Evolutionary conservation across 2,797 vertebrate genomes (phyloP).

Genomic region (Mormyrus proboscirostris): DNA sequence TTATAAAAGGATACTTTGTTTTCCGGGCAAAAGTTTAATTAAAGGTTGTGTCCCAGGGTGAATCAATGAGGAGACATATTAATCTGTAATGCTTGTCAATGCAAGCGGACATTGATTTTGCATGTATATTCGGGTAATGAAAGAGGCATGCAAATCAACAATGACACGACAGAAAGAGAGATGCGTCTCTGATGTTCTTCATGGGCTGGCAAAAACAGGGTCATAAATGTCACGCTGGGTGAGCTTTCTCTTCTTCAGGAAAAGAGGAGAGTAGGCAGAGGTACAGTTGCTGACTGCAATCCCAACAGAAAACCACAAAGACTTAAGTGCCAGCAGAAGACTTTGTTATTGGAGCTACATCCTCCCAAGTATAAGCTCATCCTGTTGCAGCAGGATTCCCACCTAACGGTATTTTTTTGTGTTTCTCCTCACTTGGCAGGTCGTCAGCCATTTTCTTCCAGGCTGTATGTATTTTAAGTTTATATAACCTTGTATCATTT

Average conservation of each 20-base stretch:
- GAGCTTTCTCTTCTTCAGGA: background rate
- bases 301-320: background rate
- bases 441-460: background rate
- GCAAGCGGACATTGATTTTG: conserved; percentile 6
- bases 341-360: background rate
- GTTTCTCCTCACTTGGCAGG: background rate
- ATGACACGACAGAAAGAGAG: background rate
- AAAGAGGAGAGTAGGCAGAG: background rate
- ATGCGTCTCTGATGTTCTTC: background rate
- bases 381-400: background rate
- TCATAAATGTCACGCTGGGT: background rate
- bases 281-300: background rate
- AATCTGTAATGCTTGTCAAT: background rate
- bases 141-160: conserved; percentile 17
- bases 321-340: background rate
- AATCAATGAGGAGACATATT: background rate
- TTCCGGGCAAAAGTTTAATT: conserved; percentile 6
- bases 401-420: background rate
- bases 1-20: background rate
- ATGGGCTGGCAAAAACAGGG: background rate
- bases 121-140: conserved; percentile 18
- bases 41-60: background rate
- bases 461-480: background rate
- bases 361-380: background rate
- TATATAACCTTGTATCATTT: background rate